These are phyloP conservation scores for Zelleria hepariella DNA, from an alignment of 2,888 invertebrate genomes.

Conservation along the genomic window DNA sequence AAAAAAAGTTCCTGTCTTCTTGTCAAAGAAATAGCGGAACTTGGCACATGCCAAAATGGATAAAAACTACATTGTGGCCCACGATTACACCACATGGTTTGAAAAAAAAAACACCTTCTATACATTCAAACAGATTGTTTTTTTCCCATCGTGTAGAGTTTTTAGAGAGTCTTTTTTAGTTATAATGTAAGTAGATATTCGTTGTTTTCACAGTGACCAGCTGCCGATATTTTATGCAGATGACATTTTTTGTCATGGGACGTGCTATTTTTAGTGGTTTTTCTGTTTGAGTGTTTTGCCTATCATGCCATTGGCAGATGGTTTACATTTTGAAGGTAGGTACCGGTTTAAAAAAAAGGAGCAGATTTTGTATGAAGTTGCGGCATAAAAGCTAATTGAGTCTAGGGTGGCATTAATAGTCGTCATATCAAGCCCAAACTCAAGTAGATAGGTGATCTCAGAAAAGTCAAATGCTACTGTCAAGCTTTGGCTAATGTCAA, in stretches of 20 bases:
- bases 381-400: too few species aligned
- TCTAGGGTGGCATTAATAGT: too few species aligned
- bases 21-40: conserved; percentile 32
- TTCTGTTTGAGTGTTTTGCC: conserved; percentile 23
- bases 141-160: conserved; percentile 31
- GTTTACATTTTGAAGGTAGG: conserved; percentile 48
- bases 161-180: conserved; percentile 52
- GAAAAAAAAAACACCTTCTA: conserved; percentile 27
- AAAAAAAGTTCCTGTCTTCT: too few species aligned
- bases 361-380: too few species aligned
- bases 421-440: too few species aligned
- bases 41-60: conserved; percentile 50
- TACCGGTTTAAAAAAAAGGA: too few species aligned
- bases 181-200: conserved; percentile 36
- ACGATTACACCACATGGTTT: conserved; percentile 19
- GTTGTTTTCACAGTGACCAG: conserved; percentile 56
- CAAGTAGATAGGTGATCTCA: too few species aligned
- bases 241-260: conserved; percentile 53
- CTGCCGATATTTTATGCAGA: conserved; percentile 60
- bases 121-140: conserved; percentile 30
- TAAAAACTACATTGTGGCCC: conserved; percentile 36
- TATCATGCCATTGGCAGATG: conserved; percentile 65
- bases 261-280: conserved; percentile 65
- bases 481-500: too few species aligned
- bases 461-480: too few species aligned